Conservation (phyloP, 1,140 invertebrate genomes). For the Scaptodrosophila lebanonensis region DNA sequence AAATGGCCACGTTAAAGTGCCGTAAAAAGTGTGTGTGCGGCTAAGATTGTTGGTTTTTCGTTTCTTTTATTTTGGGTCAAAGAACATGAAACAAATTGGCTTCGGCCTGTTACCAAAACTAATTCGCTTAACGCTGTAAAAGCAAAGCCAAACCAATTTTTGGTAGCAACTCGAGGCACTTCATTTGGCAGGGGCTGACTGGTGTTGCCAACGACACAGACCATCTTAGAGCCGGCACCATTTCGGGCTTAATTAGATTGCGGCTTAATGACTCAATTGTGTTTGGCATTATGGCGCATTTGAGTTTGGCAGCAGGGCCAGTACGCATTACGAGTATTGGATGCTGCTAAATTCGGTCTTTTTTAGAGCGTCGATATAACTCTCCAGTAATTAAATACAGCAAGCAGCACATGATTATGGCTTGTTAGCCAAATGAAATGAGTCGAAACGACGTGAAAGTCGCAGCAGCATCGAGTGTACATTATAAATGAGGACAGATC, state of each 20-base stretch:
- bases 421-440: constrained; percentile 69
- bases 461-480: no score
- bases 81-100: constrained; percentile 35
- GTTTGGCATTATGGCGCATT: constrained; percentile 55
- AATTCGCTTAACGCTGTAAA: constrained; percentile 39
- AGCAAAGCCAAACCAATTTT: no score
- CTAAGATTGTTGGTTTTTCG: constrained; percentile 15
- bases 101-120: constrained; percentile 21
- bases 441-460: constrained; percentile 54
- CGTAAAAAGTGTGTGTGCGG: constrained; percentile 46
- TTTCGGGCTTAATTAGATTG: constrained; percentile 72
- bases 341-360: no score
- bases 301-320: constrained; percentile 23
- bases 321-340: constrained; percentile 4
- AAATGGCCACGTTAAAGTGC: constrained; percentile 67
- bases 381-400: constrained; percentile 63
- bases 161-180: no score
- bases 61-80: constrained; percentile 39
- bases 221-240: no score
- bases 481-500: no score
- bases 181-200: no score
- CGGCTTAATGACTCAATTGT: constrained; percentile 72
- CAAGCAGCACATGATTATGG: constrained; percentile 71
- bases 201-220: no score
- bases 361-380: no score